Evolutionary conservation across 2,797 vertebrate species (phyloP).

Genomic region (Pogonophryne albipinna): DNA sequence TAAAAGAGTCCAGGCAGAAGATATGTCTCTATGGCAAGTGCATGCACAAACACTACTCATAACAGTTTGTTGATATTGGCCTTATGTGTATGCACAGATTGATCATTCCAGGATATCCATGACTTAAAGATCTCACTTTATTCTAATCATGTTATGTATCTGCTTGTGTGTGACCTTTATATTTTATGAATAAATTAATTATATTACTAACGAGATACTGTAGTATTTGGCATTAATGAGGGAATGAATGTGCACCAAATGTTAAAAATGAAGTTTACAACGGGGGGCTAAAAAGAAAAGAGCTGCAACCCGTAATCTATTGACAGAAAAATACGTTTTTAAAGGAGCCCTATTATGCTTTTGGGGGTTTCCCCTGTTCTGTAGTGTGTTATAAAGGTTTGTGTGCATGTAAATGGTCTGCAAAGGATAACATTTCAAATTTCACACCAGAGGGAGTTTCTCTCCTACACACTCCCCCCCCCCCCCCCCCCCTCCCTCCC

Average conservation of each 20-base stretch:
- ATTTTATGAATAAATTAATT: conserved; percentile 59
- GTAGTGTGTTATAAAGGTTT: no score
- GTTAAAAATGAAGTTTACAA: neutral
- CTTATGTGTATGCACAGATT: conserved; percentile 22
- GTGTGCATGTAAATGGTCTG: no score
- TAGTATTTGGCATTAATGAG: conserved; percentile 9
- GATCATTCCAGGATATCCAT: conserved; percentile 67
- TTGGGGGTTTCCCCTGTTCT: no score
- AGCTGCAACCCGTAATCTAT: no score
- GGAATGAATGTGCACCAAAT: conserved; percentile 1
- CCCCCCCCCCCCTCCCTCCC: no score
- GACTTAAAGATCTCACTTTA: conserved; percentile 27
- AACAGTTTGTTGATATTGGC: conserved; percentile 32
- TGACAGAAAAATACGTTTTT: no score
- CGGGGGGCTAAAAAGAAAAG: neutral
- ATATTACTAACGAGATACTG: conserved; percentile 17
- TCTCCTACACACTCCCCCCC: no score
- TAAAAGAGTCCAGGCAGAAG: conserved; percentile 2
- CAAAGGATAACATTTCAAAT: no score
- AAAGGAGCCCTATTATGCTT: no score
- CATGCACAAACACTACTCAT: conserved; percentile 55
- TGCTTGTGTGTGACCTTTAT: conserved; percentile 41
- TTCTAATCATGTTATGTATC: conserved; percentile 25
- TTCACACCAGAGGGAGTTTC: no score
- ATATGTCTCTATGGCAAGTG: neutral